These are phyloP conservation scores for Catostomus latipinnis DNA, from an alignment of 2,797 vertebrate species.

Conservation along the genomic window DNA sequence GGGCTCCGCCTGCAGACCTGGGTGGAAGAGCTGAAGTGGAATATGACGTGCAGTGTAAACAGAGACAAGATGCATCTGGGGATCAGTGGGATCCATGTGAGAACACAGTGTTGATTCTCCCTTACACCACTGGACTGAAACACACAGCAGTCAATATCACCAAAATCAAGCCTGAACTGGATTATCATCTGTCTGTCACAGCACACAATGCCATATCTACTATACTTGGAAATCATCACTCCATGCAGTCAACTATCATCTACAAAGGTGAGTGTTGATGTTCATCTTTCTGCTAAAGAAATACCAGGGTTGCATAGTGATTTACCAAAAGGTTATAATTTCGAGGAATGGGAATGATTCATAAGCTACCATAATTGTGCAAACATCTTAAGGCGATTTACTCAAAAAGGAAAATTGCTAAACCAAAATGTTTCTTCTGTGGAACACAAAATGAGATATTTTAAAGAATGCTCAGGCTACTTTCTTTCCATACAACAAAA, in stretches of 20 bases:
- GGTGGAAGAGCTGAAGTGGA: conserved; percentile 67
- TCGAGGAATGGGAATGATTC: too few species aligned
- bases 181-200: conserved; percentile 65
- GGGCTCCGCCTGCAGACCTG: conserved; percentile 67
- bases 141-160: conserved; percentile 48
- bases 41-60: conserved; percentile 61
- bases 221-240: background rate
- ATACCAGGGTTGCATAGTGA: too few species aligned
- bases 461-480: too few species aligned
- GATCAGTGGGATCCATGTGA: conserved; percentile 62
- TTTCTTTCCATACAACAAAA: too few species aligned
- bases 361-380: too few species aligned
- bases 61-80: conserved; percentile 39
- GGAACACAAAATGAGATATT: too few species aligned
- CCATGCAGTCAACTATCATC: too few species aligned
- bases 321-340: too few species aligned
- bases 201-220: conserved; percentile 66
- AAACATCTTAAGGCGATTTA: too few species aligned
- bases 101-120: conserved; percentile 44
- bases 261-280: conserved; percentile 39
- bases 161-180: conserved; percentile 53
- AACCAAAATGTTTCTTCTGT: too few species aligned
- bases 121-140: conserved; percentile 38
- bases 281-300: too few species aligned
- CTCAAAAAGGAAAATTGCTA: too few species aligned